Evolutionary conservation across 2,888 invertebrate species (phyloP), one percentile per base, ranked within the genome.

Genomic region (Drosophila trichaetosa): DNA sequence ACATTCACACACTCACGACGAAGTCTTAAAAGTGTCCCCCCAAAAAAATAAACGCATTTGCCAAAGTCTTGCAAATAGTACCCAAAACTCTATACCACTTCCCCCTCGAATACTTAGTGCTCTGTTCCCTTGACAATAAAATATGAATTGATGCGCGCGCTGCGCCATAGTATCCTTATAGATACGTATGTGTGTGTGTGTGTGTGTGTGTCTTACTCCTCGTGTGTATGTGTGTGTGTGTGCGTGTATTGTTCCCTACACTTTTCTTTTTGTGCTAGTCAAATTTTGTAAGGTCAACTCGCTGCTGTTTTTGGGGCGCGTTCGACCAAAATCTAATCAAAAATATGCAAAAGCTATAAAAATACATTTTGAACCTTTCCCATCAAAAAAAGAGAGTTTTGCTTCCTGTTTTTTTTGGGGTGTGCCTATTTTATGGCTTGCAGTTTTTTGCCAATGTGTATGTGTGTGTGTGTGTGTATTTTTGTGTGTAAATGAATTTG

Each of bases 61-160:
- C 66, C 66, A 51, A 34, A 51, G 18, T 49, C 24, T 64, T 31
- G 57, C 42, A 57, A 57, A 42, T 31, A 31, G 33, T 34, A 34
- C 57, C 57, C 42, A 29, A 31, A 29, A 42, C 29, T 29, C 52
- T 24, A 8, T 16, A 16, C 29, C 36, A n/a, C 53, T 64, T 34
- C 49, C 40, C 38, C 34, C 27, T 24, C 31, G 3, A 27, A 56
- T 27, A 68, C 21, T 51, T 40, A 54, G 59, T 51, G 24, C 51
- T 34, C 58, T 54, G 69, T 70, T 71, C 78, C 80, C 76, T 76
- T 79, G 76, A 79, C 81, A 83, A 87, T 84, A 79, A 83, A 87
- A 79, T 80, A 82, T 83, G 79, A 87, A 82, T 82, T 84, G 84
- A 80, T 80, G 82, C 79, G 77, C 77, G 76, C 80, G 75, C 79